Evolutionary conservation across 2,888 invertebrate species (phyloP).

Genomic region (Eristalis pertinax): DNA sequence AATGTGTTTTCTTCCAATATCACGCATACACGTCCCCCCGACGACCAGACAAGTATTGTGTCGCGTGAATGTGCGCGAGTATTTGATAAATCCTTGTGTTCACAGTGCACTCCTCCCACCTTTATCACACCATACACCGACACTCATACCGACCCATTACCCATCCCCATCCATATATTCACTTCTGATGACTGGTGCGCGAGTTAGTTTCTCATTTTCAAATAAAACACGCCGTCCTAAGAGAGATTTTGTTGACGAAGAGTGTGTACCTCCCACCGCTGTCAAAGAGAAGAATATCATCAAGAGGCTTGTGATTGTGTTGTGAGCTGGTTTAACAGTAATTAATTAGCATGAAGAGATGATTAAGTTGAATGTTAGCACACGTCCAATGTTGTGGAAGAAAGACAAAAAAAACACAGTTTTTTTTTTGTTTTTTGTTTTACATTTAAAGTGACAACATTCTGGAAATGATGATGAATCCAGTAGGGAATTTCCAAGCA

Average conservation of each 20-base stretch:
- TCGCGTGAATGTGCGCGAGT: background rate
- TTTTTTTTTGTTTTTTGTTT: no score
- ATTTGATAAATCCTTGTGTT: background rate
- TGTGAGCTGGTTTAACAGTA: background rate
- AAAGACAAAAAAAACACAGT: background rate
- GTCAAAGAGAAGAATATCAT: background rate
- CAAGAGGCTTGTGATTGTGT: no score
- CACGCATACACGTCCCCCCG: slow-evolving; percentile 9
- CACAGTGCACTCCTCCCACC: slow-evolving; percentile 12
- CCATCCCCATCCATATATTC: background rate
- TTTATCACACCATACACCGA: background rate
- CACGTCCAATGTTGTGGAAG: background rate
- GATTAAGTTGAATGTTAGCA: slow-evolving; percentile 11
- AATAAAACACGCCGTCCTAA: background rate
- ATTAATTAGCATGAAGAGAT: slow-evolving; percentile 6
- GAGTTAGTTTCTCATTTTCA: slow-evolving; percentile 19
- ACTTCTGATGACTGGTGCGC: background rate
- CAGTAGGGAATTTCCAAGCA: background rate
- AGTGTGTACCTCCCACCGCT: background rate
- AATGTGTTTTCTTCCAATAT: slow-evolving; percentile 42
- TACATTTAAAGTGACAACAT: background rate
- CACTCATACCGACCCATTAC: background rate
- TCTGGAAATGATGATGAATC: background rate
- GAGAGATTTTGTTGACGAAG: background rate
- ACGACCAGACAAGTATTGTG: slow-evolving; percentile 20